Evolutionary conservation across 1,140 invertebrate species (phyloP).

Genomic region (Scaptomyza hsui): DNA sequence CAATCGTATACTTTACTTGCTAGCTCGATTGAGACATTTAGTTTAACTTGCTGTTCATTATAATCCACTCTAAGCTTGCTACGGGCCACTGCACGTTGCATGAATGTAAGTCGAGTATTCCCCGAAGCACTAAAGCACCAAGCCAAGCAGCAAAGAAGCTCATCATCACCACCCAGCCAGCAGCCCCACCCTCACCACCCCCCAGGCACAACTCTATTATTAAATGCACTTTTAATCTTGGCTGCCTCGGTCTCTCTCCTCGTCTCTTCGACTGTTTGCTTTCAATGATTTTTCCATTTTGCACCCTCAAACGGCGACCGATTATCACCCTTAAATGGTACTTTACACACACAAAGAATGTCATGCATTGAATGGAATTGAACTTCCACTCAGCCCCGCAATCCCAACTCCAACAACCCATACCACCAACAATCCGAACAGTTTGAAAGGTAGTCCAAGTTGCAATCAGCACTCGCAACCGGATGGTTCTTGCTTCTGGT

Average conservation of each 20-base stretch:
- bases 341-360: conserved; percentile 83
- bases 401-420: background rate
- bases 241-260: conserved; percentile 24
- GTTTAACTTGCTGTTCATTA: conserved; percentile 80
- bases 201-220: conserved; percentile 63
- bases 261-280: conserved; percentile 39
- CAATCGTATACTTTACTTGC: conserved; percentile 2
- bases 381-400: conserved; percentile 36
- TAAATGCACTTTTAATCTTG: conserved; percentile 83
- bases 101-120: conserved; percentile 62
- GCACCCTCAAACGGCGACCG: conserved; percentile 81
- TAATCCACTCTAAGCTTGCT: conserved; percentile 70
- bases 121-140: conserved; percentile 65
- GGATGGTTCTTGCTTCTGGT: background rate
- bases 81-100: conserved; percentile 46
- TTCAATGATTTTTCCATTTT: conserved; percentile 82
- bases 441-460: conserved; percentile 40
- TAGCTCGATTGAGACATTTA: conserved; percentile 74
- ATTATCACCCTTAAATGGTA: conserved; percentile 84
- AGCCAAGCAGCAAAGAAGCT: conserved; percentile 17
- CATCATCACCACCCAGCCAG: conserved; percentile 7
- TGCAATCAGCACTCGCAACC: conserved; percentile 28
- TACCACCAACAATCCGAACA: conserved; percentile 46
- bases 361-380: conserved; percentile 76
- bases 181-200: conserved; percentile 2